Conservation (phyloP, 2,113 vertebrate species). For the Thymallus thymallus region DNA sequence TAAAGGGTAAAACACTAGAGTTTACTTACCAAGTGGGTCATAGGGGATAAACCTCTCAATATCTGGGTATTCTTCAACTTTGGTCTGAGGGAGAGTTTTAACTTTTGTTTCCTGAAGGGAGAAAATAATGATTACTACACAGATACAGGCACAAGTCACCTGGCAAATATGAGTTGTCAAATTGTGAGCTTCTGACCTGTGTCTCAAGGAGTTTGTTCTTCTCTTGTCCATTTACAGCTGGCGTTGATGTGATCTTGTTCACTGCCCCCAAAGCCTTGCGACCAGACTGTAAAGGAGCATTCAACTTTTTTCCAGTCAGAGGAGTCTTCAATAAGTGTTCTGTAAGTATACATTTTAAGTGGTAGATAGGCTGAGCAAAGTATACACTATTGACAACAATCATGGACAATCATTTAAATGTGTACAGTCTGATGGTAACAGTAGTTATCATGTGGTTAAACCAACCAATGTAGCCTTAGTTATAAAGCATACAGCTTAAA, state of each 20-base stretch:
- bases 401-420: no score
- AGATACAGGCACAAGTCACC: not conserved
- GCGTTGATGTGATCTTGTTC: slow-evolving; percentile 47
- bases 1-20: not conserved
- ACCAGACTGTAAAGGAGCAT: slow-evolving; percentile 41
- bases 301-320: slow-evolving; percentile 33
- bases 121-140: not conserved
- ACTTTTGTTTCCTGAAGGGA: slow-evolving; percentile 48
- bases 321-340: slow-evolving; percentile 49
- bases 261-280: slow-evolving; percentile 60
- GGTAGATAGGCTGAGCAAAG: not conserved
- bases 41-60: slow-evolving; percentile 61
- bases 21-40: slow-evolving; percentile 58
- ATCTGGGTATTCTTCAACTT: slow-evolving; percentile 59
- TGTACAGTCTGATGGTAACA: no score
- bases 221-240: slow-evolving; percentile 36
- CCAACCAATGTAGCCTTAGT: no score
- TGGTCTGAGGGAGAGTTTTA: slow-evolving; percentile 17
- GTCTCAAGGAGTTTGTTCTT: slow-evolving; percentile 41
- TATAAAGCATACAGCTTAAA: no score
- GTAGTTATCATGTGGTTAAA: no score
- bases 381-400: no score
- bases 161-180: not conserved
- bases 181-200: slow-evolving; percentile 46
- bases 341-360: slow-evolving; percentile 13